Percentiles rank a stretch among this genome's conserved stretches.
phyloP scores from a whole-genome alignment of 1,140 invertebrate genomes.

The Mercenaria mercenaria region DNA sequence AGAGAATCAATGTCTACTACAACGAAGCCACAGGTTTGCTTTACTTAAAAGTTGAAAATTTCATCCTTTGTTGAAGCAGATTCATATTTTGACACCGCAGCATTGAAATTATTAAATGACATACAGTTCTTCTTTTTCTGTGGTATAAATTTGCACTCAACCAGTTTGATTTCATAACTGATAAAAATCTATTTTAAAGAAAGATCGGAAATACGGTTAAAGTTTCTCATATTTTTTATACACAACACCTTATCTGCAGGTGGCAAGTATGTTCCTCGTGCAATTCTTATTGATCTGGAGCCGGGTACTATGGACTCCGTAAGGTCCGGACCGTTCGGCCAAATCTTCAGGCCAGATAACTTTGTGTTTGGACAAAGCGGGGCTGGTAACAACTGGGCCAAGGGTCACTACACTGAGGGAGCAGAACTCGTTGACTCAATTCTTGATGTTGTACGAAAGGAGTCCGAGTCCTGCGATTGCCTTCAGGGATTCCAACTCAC shows the following conservation, averaged over 20 bases:
- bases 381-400: conserved; percentile 95
- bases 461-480: conserved; percentile 94
- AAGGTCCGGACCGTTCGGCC: conserved; percentile 93
- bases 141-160: too few species aligned
- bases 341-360: conserved; percentile 95
- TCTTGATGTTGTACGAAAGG: conserved; percentile 93
- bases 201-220: too few species aligned
- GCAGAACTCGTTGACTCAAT: conserved; percentile 94
- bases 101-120: too few species aligned
- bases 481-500: conserved; percentile 91
- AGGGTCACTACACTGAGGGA: conserved; percentile 95
- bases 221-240: too few species aligned
- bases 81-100: too few species aligned
- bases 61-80: too few species aligned
- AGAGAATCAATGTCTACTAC: conserved; percentile 6
- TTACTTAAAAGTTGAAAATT: too few species aligned
- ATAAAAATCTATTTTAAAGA: too few species aligned
- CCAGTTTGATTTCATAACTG: too few species aligned
- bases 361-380: conserved; percentile 94
- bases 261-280: conserved; percentile 96
- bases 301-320: conserved; percentile 98
- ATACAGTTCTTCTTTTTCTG: too few species aligned
- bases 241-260: conserved; percentile 73
- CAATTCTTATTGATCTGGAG: conserved; percentile 96
- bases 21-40: not conserved